Percentiles rank a stretch among this genome's conserved stretches.
Conservation (phyloP, 2,888 invertebrate genomes). For the Cheilosia vernalis region DNA sequence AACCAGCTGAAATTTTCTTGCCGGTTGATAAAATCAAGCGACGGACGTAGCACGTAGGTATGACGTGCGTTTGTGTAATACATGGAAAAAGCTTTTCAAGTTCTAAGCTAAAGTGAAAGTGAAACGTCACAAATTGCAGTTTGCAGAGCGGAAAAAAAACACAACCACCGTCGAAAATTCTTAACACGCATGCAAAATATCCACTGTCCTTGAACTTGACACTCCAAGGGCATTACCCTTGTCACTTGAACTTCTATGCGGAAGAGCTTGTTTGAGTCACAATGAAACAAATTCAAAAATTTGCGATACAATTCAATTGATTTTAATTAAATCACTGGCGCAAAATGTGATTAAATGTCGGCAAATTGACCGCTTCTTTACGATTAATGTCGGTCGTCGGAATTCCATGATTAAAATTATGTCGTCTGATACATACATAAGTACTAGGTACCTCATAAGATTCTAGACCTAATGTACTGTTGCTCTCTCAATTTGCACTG, state of each 20-base stretch:
- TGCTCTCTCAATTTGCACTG: neutral
- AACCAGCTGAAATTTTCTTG: neutral
- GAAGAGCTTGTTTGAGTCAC: conserved; percentile 11
- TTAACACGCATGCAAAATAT: neutral
- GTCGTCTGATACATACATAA: neutral
- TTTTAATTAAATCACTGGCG: conserved; percentile 37
- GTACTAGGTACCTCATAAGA: neutral
- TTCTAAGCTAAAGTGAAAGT: conserved; percentile 42
- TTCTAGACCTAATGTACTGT: neutral
- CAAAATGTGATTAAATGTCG: conserved; percentile 51
- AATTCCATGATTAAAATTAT: conserved; percentile 22
- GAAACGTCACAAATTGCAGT: conserved; percentile 24
- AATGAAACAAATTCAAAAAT: conserved; percentile 11
- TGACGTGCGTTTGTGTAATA: conserved; percentile 13
- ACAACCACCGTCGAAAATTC: neutral
- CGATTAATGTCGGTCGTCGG: neutral
- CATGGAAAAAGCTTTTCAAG: conserved; percentile 23
- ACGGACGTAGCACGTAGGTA: neutral
- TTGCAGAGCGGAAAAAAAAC: neutral
- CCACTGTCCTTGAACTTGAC: conserved; percentile 52
- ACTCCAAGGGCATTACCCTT: conserved; percentile 51
- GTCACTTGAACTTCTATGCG: neutral
- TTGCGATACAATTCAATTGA: conserved; percentile 40
- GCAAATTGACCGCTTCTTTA: conserved; percentile 15
- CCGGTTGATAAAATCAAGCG: neutral